Conservation (phyloP, 2,113 vertebrate genomes). For the Phainopepla nitens region DNA sequence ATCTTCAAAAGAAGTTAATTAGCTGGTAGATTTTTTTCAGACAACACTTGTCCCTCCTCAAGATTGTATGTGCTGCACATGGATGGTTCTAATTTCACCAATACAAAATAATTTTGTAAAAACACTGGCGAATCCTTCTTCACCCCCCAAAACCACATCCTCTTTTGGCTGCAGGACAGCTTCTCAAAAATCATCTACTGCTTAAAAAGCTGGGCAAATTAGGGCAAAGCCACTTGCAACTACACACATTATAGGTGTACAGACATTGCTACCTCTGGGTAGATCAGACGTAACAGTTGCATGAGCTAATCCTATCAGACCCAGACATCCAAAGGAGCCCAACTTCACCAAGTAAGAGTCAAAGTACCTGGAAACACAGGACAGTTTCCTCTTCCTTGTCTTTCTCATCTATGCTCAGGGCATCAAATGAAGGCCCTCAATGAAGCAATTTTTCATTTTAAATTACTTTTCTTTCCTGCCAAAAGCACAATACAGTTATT, state of each 20-base stretch:
- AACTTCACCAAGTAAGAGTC: slow-evolving; percentile 22
- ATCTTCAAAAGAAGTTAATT: not conserved
- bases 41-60: not conserved
- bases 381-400: slow-evolving; percentile 53
- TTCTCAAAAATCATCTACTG: not conserved
- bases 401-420: slow-evolving; percentile 44
- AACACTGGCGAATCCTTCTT: not conserved
- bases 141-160: not conserved
- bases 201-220: not conserved
- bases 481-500: slow-evolving; percentile 54
- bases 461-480: slow-evolving; percentile 53
- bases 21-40: not conserved
- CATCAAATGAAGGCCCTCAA: slow-evolving; percentile 57
- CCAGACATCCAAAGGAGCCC: slow-evolving; percentile 32
- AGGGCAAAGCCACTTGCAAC: not conserved
- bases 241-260: not conserved
- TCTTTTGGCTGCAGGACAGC: slow-evolving; percentile 33
- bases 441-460: slow-evolving; percentile 53
- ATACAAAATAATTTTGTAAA: not conserved
- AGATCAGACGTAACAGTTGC: not conserved
- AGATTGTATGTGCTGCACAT: not conserved
- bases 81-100: not conserved
- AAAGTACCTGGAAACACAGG: slow-evolving; percentile 54
- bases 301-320: not conserved
- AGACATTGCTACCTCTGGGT: not conserved